phyloP scores from a whole-genome alignment of 1,140 invertebrate genomes.

The Conus ventricosus region DNA sequence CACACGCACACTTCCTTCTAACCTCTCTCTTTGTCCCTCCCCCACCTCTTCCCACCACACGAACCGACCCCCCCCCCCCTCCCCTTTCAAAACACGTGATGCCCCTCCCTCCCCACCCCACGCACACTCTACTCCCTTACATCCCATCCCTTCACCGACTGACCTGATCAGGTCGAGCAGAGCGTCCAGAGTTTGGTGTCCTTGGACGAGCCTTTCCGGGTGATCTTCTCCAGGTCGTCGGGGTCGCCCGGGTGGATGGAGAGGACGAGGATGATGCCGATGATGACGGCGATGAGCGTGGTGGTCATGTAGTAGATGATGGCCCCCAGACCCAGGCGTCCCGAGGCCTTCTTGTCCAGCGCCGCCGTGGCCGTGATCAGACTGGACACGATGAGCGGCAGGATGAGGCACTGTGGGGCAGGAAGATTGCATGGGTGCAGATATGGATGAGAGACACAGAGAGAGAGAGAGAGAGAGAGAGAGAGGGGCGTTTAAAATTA shows the following conservation, averaged over 20 bases:
- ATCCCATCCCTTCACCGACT: not conserved
- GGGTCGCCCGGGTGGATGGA: conserved; percentile 66
- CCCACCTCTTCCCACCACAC: not conserved
- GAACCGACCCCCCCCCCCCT: not conserved
- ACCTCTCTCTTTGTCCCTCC: too few relatives aligned
- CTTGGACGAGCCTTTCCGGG: conserved; percentile 45
- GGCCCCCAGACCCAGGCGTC: conserved; percentile 77
- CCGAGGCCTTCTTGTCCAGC: conserved; percentile 62
- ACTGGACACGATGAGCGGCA: conserved; percentile 76
- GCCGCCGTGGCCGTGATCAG: conserved; percentile 69
- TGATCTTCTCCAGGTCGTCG: conserved; percentile 42
- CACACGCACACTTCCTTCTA: too few relatives aligned
- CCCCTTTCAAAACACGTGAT: too few relatives aligned
- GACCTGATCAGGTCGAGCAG: conserved; percentile 94
- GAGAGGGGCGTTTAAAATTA: too few relatives aligned
- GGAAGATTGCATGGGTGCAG: not conserved
- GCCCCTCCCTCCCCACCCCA: too few relatives aligned
- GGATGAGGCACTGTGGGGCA: conserved; percentile 66
- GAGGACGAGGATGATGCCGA: conserved; percentile 67
- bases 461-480: too few relatives aligned
- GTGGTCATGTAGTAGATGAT: conserved; percentile 94
- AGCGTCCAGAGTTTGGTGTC: conserved; percentile 80
- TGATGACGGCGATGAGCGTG: conserved; percentile 79
- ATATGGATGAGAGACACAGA: too few relatives aligned
- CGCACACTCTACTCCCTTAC: too few relatives aligned